phyloP scores from a whole-genome alignment of 2,888 invertebrate species.

The Eudasyphora cyanicolor region DNA sequence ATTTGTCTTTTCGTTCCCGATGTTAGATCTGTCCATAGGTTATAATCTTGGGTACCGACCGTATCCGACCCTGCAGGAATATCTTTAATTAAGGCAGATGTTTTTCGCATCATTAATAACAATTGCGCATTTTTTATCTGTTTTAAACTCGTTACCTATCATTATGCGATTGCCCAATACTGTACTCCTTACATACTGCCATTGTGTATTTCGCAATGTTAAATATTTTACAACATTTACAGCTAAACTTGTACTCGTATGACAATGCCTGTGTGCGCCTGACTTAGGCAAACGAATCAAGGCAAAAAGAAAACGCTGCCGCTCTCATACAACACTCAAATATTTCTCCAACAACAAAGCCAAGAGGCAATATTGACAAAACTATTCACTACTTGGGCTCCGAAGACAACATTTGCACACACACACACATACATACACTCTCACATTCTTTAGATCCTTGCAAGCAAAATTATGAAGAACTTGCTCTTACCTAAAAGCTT shows the following conservation, averaged over 20 bases:
- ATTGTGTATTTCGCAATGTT: constrained; percentile 38
- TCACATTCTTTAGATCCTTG: too few relatives aligned
- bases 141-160: too few relatives aligned
- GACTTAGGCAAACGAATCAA: constrained; percentile 67
- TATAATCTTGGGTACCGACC: too few relatives aligned
- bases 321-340: constrained; percentile 71
- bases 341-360: constrained; percentile 68
- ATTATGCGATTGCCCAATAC: neutral
- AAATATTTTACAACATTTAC: constrained; percentile 46
- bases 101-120: too few relatives aligned
- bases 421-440: neutral
- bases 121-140: too few relatives aligned
- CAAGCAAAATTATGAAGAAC: too few relatives aligned
- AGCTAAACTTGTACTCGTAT: neutral
- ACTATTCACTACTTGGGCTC: constrained; percentile 60
- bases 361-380: constrained; percentile 75
- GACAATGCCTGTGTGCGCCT: constrained; percentile 37
- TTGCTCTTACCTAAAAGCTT: neutral
- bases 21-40: too few relatives aligned
- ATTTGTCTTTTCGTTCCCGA: too few relatives aligned
- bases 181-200: neutral
- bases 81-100: too few relatives aligned
- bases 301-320: constrained; percentile 51
- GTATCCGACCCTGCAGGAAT: too few relatives aligned
- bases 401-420: constrained; percentile 29